Percentiles rank a stretch among this genome's conserved stretches.
Evolutionary conservation across 2,113 vertebrate species (phyloP).

Genomic region (Hydropotes inermis): DNA sequence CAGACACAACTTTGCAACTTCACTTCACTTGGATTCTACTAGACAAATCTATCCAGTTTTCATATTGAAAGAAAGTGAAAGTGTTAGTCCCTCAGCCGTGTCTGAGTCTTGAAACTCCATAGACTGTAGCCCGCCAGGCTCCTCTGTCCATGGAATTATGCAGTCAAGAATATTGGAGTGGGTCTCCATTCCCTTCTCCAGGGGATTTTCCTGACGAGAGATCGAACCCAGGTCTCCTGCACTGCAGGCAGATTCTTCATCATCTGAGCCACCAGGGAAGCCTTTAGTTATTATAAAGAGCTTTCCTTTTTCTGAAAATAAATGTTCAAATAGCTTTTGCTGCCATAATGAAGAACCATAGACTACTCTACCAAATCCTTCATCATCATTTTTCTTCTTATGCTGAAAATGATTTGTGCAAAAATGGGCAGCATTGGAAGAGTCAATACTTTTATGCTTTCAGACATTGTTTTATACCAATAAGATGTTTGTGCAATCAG

Average conservation of each 20-base stretch:
- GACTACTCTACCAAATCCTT: background rate
- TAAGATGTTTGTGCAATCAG: background rate
- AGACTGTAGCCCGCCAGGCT: background rate
- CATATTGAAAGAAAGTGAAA: background rate
- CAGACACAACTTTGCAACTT: background rate
- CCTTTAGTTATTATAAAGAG: background rate
- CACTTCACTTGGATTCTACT: background rate
- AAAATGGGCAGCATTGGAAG: background rate
- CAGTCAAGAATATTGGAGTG: background rate
- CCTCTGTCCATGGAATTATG: background rate
- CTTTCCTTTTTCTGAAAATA: background rate
- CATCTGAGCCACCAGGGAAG: background rate
- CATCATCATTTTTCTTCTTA: background rate
- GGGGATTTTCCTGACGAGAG: background rate
- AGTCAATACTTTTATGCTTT: background rate
- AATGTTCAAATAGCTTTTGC: background rate
- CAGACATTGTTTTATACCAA: background rate
- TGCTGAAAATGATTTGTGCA: background rate
- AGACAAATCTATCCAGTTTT: background rate
- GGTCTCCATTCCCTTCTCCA: background rate
- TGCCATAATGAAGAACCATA: background rate
- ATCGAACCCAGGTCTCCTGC: background rate
- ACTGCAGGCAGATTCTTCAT: background rate
- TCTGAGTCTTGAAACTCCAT: background rate
- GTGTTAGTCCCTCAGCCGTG: background rate